Evolutionary conservation across 2,888 invertebrate species (phyloP), one percentile per base, ranked within the genome.

Genomic region (Drosophila hamatofila): DNA sequence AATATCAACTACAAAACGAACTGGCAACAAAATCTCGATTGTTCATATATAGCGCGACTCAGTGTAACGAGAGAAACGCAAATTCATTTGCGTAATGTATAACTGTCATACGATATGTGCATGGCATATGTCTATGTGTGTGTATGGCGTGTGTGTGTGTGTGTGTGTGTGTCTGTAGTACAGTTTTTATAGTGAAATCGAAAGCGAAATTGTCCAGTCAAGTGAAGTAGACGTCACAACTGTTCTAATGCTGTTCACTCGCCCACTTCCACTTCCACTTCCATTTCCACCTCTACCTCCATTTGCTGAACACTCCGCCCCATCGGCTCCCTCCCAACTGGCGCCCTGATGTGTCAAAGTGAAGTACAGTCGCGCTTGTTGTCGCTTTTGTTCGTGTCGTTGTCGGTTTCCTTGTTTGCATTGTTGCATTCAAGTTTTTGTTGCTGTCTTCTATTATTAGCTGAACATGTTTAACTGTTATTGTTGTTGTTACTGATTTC

Each of bases 371-470:
- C 70, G 57, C 79, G 83, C 54, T 63, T 33, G 35, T 54, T 54
- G 69, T 55, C 42, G 59, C 16, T 62, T 62, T 66, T 65, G 25
- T 25, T 54, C 57, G 68, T 83, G 70, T 67, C 57, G 37, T 72
- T 80, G 37, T 74, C 80, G 81, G 71, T 83, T 87, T 84, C 85
- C 85, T 76, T 75, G 83, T 80, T 83, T 76, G 84, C 75, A 70
- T 81, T 78, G 78, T 73, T 81, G 78, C 72, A 76, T 65, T 81
- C 55, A 70, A 61, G n/a, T 60, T 49, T 56, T 59, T 75, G 37
- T 52, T 69, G 44, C 51, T 76, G 65, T 66, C 69, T 70, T 44
- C 69, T 80, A 75, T 80, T 78, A 68, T 82, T 84, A 78, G 75
- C 58, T 55, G 67, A 83, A 79, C 77, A 72, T 72, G 69, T 65